Base-by-base conservation (phyloP, 2,113 vertebrate genomes). In the Plecotus auritus region DNA sequence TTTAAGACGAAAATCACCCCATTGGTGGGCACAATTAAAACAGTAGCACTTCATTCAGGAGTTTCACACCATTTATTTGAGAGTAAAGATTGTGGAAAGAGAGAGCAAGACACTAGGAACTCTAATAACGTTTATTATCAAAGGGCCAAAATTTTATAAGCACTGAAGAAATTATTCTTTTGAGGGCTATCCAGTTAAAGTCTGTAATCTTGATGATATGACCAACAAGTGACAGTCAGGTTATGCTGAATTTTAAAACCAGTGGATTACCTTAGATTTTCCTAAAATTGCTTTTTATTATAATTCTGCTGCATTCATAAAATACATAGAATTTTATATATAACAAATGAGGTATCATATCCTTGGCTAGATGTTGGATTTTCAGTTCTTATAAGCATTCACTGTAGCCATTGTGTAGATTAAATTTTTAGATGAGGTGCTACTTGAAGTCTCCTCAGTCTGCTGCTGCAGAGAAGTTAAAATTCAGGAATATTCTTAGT, bases 1-100 rank as follows among this genome's bases (percentile, higher is more conserved):
- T 92, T 98, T 97, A 96, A 96, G 95, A 95, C 87, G 81, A 93
- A 87, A 95, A 90, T 49, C 28, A 81, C n/a, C 70, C 56, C 73
- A 81, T 47, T 95, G 91, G 61, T 83, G 76, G 64, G 81, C 37
- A 89, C 54, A 96, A 73, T 87, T 96, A 94, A 97, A 96, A 69
- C 26, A 92, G 45, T 32, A 83, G 28, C 69, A 76, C 66, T 97
- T 82, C 78, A 94, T 90, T 82, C 61, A 61, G 88, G 80, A 86
- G 92, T 18, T 78, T 97, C 72, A 90, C 84, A 85, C 8, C 11
- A 35, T 95, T 95, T 95, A 82, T 95, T 95, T 35, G 47, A 77
- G 61, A 95, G 61, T 88, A 86, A 96, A 84, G 91, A 88, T 30
- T 76, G 72, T 54, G 91, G 85, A 95, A 95, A 88, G 37, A 77